A percentile compares a stretch with the other conserved stretches of the same genome.
Conservation (phyloP, 2,797 vertebrate genomes). For the Geotrypetes seraphini region DNA sequence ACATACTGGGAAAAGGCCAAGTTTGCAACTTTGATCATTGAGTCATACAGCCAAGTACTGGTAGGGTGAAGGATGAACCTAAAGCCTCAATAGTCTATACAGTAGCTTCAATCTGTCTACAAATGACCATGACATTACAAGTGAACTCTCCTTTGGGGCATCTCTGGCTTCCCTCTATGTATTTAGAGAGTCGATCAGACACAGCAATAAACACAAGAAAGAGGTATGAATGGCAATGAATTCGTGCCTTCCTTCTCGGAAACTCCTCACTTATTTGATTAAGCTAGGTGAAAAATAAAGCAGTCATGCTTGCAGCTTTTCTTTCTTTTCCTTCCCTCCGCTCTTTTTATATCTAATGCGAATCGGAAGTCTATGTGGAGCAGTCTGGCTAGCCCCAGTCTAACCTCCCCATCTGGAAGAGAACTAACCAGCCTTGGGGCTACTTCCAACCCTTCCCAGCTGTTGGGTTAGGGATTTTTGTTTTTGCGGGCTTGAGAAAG, state of each 20-base stretch:
- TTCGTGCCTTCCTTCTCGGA: slow-evolving; percentile 90
- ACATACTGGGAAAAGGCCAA: slow-evolving; percentile 9
- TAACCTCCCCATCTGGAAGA: slow-evolving; percentile 99
- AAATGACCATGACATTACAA: slow-evolving; percentile 55
- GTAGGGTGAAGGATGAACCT: slow-evolving; percentile 29
- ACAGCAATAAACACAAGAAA: slow-evolving; percentile 51
- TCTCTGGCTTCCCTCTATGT: slow-evolving; percentile 40
- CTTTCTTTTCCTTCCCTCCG: slow-evolving; percentile 86
- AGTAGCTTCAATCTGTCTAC: slow-evolving; percentile 57
- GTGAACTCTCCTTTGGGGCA: slow-evolving; percentile 27
- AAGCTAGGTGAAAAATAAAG: slow-evolving; percentile 87
- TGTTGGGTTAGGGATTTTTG: slow-evolving; percentile 87
- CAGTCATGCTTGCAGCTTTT: slow-evolving; percentile 94
- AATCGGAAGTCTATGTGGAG: slow-evolving; percentile 95
- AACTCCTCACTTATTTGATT: slow-evolving; percentile 98
- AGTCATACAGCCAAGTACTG: slow-evolving; percentile 20
- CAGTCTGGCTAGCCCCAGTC: slow-evolving; percentile 85
- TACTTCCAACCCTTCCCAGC: slow-evolving; percentile 99
- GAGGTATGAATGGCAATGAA: slow-evolving; percentile 81
- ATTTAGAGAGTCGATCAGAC: slow-evolving; percentile 46
- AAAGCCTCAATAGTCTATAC: slow-evolving; percentile 48
- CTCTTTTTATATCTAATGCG: slow-evolving; percentile 89
- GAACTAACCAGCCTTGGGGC: slow-evolving; percentile 96
- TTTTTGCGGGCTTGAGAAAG: slow-evolving; percentile 94
- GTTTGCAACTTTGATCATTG: slow-evolving; percentile 17